Conservation (phyloP, 2,113 vertebrate genomes). For the Gallinago jamesoni region DNA sequence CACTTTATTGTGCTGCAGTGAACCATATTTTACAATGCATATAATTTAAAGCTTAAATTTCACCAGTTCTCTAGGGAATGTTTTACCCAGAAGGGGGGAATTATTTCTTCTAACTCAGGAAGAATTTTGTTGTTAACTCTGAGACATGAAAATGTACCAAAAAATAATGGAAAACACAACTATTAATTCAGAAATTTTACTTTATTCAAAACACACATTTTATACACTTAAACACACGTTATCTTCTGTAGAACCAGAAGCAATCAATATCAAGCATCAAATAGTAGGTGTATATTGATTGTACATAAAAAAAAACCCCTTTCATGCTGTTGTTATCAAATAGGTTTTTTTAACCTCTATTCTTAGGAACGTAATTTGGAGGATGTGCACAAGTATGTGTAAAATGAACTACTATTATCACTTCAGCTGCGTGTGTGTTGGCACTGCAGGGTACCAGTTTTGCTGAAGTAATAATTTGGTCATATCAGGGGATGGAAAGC, state of each 20-base stretch:
- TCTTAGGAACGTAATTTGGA: not conserved
- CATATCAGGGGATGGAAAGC: not conserved
- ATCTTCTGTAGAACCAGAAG: not conserved
- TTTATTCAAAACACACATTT: not conserved
- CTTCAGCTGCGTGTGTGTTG: not conserved
- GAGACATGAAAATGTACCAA: not conserved
- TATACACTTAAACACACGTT: not conserved
- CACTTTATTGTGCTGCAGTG: not conserved
- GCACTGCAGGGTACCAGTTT: not conserved
- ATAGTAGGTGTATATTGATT: constrained; percentile 15
- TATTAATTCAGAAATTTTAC: not conserved
- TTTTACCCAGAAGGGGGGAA: not conserved
- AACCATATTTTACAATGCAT: not conserved
- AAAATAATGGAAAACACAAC: not conserved
- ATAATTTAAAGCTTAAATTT: not conserved
- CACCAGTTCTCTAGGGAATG: not conserved
- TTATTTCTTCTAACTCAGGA: not conserved
- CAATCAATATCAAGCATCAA: constrained; percentile 15
- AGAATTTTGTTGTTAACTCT: not conserved
- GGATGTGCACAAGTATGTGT: not conserved
- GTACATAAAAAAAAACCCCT: not conserved
- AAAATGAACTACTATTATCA: not conserved
- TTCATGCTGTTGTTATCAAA: not conserved
- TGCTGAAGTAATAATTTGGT: constrained; percentile 39
- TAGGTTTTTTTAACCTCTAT: constrained; percentile 15